Base-by-base conservation (phyloP, 2,113 vertebrate genomes). In the Bubo bubo region DNA sequence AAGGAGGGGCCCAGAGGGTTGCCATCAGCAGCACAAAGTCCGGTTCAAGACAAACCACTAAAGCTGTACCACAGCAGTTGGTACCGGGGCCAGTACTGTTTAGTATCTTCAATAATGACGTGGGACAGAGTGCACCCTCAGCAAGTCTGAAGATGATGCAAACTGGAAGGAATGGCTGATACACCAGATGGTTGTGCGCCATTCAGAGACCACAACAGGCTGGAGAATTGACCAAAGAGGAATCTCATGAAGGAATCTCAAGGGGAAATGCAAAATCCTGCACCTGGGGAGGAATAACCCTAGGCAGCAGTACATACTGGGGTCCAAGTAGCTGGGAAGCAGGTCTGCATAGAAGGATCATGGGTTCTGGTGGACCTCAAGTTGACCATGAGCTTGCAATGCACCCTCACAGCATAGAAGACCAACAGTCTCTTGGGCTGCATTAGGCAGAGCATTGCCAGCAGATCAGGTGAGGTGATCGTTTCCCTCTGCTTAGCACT, bases 51-150 rank as follows among this genome's bases (percentile, higher is more conserved):
- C 53, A 27, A 63, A 63, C 35, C 10, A 7, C 59, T 55, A 4
- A 26, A 27, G 27, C 32, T 53, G n/a, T 19, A 12, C 3, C 35
- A 18, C 58, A 35, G 12, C 1, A 0, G 24, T 50, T 1, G 0
- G 9, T 63, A 21, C 47, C 24, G 43, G 6, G 28, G 27, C 14
- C 9, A 67, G 3, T 22, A 24, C 7, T 7, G 3, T 8, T 30
- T 7, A 43, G 17, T 37, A 41, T 23, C 24, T 63, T 71, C 24
- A 34, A 24, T n/a, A 22, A 39, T 37, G 19, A 63, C 47, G 35
- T n/a, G 50, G 24, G 13, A 53, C 22, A 82, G 26, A 9, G 13
- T 8, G 14, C 4, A 53, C 13, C 45, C 37, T 24, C 53, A 64
- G 49, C 50, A 67, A 41, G 20, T 35, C 56, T 79, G 70, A 60